Base-by-base conservation (phyloP, 2,113 vertebrate species). In the Suricata suricatta region DNA sequence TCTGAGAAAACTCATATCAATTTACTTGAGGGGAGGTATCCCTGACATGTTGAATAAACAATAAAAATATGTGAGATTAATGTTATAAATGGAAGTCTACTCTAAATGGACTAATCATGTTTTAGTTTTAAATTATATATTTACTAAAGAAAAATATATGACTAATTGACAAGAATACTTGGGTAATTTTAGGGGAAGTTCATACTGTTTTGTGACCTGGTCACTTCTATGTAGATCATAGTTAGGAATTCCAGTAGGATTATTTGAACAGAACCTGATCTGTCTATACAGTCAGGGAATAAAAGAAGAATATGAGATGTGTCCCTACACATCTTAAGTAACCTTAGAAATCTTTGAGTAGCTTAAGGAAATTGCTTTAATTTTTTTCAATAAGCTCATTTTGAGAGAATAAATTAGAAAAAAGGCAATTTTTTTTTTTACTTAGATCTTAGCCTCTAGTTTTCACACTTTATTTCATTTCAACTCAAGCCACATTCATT, bases 381-480 rank as follows among this genome's bases (percentile, higher is more conserved):
- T 87, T 44, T 88, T 54, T 87, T 94, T 81, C 35, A 35, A 10
- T 66, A 90, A 92, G 11, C 2, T 83, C 11, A 52, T 74, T 88
- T 25, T 84, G 50, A 76, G 77, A 47, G 63, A 90, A 54, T 35
- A 63, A 77, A 47, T 52, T 87, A 47, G 21, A 66, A 90, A 90
- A 63, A 7, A 72, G 9, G 33, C 8, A 23, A 74, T 57, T 83
- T 72, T 88, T 88, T 41, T 64, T 14, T 85, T 81, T 81, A 50
- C 5, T 80, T 93, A 7, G 35, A 50, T n/a, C 16, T 64, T 8
- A 90, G 8, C 7, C 2, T 79, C 3, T 82, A 3, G 4, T 8
- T 86, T 71, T 31, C 14, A 90, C 16, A 47, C 1, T 90, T 93
- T 57, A 71, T 72, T 87, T 81, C 21, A 52, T 91, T 88, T 98